Percentiles rank a stretch among this genome's conserved stretches.
Conservation (phyloP, 2,113 vertebrate genomes). For the Sphyrna mokarran region DNA sequence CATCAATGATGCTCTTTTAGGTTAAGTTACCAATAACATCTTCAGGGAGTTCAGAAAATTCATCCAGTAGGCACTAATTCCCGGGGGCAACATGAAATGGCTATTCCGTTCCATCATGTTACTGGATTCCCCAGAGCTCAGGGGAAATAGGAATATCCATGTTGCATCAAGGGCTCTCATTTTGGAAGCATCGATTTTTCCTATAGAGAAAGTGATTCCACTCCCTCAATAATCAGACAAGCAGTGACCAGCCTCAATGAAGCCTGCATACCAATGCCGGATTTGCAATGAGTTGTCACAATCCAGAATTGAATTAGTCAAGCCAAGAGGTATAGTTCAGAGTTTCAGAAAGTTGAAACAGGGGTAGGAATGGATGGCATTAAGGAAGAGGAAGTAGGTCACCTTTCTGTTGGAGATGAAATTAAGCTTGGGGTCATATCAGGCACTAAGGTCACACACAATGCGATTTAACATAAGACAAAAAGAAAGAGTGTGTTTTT, state of each 20-base stretch:
- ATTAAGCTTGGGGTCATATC: background rate
- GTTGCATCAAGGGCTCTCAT: background rate
- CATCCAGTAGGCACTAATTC: background rate
- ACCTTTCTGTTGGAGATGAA: background rate
- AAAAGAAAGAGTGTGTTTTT: no score
- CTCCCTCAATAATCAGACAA: background rate
- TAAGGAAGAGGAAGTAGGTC: background rate
- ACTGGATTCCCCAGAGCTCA: background rate
- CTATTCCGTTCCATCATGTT: background rate
- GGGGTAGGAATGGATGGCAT: background rate
- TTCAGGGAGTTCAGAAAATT: background rate
- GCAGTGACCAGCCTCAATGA: background rate
- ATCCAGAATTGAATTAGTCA: no score
- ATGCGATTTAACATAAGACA: background rate
- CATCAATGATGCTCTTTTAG: background rate
- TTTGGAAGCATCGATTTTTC: background rate
- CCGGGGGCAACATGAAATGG: background rate
- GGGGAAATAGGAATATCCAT: background rate
- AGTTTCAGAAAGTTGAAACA: background rate
- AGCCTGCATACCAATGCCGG: background rate
- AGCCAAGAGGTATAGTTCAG: background rate
- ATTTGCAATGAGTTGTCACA: background rate
- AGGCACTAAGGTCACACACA: background rate
- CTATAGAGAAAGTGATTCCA: background rate
- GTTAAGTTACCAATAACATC: background rate